These are phyloP conservation scores for Oscheius sp. DNA, from an alignment of 1,140 invertebrate genomes.

Conservation along the genomic window DNA sequence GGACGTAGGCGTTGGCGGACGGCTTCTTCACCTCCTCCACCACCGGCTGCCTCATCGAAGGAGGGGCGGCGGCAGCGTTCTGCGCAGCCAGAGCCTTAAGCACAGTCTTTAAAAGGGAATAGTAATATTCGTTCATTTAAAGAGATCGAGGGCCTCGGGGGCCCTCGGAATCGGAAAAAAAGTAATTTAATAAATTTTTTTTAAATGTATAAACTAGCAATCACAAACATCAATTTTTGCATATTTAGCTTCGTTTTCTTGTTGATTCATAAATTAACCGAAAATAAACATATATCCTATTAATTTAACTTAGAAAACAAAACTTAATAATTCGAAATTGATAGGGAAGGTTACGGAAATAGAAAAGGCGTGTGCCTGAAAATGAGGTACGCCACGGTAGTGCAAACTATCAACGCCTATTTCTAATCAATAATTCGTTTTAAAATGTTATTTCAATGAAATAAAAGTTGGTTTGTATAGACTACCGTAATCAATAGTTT, in stretches of 20 bases:
- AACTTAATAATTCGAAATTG: background rate
- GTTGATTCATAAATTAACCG: too few species aligned
- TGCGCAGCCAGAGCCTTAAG: background rate
- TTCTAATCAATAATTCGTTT: background rate
- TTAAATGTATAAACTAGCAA: too few species aligned
- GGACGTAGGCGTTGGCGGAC: constrained; percentile 20
- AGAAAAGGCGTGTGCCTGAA: background rate
- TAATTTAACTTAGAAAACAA: background rate
- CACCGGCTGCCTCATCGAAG: background rate
- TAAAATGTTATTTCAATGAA: background rate
- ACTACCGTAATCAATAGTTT: background rate
- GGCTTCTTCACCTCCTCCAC: background rate
- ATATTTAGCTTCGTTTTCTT: too few species aligned
- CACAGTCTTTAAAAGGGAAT: too few species aligned
- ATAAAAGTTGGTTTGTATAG: background rate
- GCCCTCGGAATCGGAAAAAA: too few species aligned
- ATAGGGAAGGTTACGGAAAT: background rate
- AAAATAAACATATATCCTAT: background rate
- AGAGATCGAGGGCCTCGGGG: too few species aligned
- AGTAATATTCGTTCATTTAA: too few species aligned
- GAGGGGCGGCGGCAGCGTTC: background rate
- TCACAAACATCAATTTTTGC: too few species aligned
- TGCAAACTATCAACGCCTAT: background rate
- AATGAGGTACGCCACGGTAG: background rate
- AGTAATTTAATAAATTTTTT: too few species aligned